These are phyloP conservation scores for Apostichopus japonicus DNA, from an alignment of 35 echinoderm and acorn worm species.

Conservation along the genomic window DNA sequence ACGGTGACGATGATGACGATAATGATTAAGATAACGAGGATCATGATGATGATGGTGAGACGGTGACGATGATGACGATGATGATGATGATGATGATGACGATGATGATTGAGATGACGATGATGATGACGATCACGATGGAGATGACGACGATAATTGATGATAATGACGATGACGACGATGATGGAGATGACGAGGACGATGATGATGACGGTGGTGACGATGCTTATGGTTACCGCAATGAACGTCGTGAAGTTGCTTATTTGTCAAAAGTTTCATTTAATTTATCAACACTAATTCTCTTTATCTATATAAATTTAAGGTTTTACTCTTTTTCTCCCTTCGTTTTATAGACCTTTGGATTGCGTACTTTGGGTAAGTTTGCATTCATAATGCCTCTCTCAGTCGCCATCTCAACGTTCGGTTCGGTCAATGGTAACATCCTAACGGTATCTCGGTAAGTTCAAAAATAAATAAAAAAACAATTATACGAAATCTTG, in stretches of 20 bases:
- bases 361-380: constrained; percentile 4
- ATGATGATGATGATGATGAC: too few relatives aligned
- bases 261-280: not conserved
- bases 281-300: constrained; percentile 57
- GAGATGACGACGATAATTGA: too few relatives aligned
- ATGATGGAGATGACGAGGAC: too few relatives aligned
- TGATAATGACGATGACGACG: too few relatives aligned
- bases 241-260: not conserved
- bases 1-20: too few relatives aligned
- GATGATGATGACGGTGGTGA: too few relatives aligned
- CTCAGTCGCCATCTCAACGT: constrained; percentile 79
- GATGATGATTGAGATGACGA: too few relatives aligned
- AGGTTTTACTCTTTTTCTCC: not conserved
- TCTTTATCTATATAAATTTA: not conserved
- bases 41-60: too few relatives aligned
- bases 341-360: constrained; percentile 21
- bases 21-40: too few relatives aligned
- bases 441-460: constrained; percentile 80
- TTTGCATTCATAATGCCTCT: constrained; percentile 86
- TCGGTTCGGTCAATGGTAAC: constrained; percentile 89
- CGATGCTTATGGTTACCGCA: not conserved
- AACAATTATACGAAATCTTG: too few relatives aligned
- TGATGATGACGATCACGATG: too few relatives aligned
- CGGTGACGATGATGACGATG: too few relatives aligned
- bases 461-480: not conserved